These are phyloP conservation scores for Phylloscopus whistleri DNA, from an alignment of 2,113 vertebrate genomes.

Conservation along the genomic window DNA sequence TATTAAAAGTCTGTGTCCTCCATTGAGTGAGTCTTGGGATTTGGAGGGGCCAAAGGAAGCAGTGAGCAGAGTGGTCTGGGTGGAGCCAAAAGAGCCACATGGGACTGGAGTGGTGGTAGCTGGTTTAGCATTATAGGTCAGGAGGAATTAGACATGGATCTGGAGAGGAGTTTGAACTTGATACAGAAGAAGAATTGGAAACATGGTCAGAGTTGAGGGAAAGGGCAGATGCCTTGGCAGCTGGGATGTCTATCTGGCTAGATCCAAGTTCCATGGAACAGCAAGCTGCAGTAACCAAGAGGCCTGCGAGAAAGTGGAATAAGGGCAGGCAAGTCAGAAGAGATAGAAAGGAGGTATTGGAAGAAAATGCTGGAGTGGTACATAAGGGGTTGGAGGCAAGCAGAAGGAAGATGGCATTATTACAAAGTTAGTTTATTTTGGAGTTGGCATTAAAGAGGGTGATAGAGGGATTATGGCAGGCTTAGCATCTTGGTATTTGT, in stretches of 20 bases:
- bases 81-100: not conserved
- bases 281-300: not conserved
- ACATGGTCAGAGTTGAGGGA: not conserved
- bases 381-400: not conserved
- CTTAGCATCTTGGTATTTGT: not conserved
- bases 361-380: not conserved
- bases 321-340: not conserved
- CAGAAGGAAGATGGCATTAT: not conserved
- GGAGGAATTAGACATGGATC: not conserved
- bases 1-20: not conserved
- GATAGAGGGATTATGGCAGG: not conserved
- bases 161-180: not conserved
- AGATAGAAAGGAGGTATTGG: not conserved
- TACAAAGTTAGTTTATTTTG: not conserved
- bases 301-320: not conserved
- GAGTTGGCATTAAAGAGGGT: not conserved
- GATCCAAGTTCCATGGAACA: not conserved
- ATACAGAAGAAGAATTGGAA: not conserved
- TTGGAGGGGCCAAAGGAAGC: not conserved
- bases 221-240: not conserved
- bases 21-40: not conserved
- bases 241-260: not conserved
- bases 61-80: not conserved
- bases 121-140: not conserved
- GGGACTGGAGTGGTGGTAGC: not conserved